Conservation (phyloP, 2,797 vertebrate species). For the Centroberyx gerrardi region DNA sequence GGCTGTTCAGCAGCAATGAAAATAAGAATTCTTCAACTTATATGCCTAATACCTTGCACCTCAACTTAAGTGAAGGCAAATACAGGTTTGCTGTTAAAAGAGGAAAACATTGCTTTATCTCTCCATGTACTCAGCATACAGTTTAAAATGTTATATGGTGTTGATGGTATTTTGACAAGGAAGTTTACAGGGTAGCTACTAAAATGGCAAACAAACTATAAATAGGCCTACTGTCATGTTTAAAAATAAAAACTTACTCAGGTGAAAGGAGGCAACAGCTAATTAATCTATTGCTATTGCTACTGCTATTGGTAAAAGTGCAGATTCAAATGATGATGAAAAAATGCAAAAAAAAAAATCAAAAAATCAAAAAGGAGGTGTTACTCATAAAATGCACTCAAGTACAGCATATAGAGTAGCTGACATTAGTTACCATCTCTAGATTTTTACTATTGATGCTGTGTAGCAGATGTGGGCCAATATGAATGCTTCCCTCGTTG, state of each 20-base stretch:
- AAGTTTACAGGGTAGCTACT: neutral
- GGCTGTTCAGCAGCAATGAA: too few species aligned
- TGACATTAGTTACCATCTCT: slow-evolving; percentile 37
- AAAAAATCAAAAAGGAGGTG: too few species aligned
- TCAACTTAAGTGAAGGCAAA: too few species aligned
- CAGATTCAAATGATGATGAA: slow-evolving; percentile 24
- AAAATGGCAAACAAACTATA: neutral
- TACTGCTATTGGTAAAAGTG: slow-evolving; percentile 36
- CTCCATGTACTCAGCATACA: neutral
- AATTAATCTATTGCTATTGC: neutral
- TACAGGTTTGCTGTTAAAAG: too few species aligned
- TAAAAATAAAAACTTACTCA: neutral
- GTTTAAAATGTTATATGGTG: neutral
- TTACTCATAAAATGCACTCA: too few species aligned
- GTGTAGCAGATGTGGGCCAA: slow-evolving; percentile 49
- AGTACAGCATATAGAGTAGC: neutral
- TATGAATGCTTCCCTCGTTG: slow-evolving; percentile 30
- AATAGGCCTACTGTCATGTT: neutral
- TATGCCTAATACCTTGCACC: too few species aligned
- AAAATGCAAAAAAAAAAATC: too few species aligned
- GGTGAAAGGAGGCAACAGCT: too few species aligned
- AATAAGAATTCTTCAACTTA: too few species aligned
- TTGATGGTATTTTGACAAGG: too few species aligned
- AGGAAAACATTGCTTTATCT: neutral
- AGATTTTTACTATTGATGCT: slow-evolving; percentile 35